Evolutionary conservation across 2,888 invertebrate species (phyloP), one percentile per base, ranked within the genome.

Genomic region (Stegophylla sp.): DNA sequence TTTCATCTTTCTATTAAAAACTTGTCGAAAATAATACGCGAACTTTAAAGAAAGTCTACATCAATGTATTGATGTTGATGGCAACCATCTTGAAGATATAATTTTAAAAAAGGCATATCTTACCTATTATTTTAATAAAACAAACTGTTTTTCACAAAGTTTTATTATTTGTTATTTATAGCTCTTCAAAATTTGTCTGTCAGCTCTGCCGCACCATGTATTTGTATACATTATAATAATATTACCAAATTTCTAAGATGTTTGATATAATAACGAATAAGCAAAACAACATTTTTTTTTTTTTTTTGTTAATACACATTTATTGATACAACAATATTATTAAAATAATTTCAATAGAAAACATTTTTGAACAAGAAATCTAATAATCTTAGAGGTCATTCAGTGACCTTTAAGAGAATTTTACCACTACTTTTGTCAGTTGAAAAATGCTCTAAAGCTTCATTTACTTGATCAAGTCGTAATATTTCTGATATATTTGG

Each of bases 381-480:
- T 3, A 26, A 1, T 26, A 28, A 17, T 73, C 28, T 74, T 63
- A 74, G 34, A n/a, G 20, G 59, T 72, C n/a, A 83, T 48, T 85
- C 84, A 74, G 86, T 84, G 64, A 88, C 84, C 82, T 87, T 85
- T 61, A 88, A 86, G 23, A 90, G 85, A 82, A 91, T 89, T 87
- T 92, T 92, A 81, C 91, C 91, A 67, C 89, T 89, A 82, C 89
- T 88, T 85, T 89, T 89, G 84, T 89, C 88, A 43, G 89, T 88
- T 81, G 88, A 86, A 71, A 91, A 87, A 84, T 88, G 89, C 84
- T 89, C 86, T 28, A 91, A 86, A 0, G 91, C 92, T 82, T 90
- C 88, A 85, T 91, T 91, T 12, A 91, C 87, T 84, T 91, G 86
- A 48, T 88, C 86, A 67, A 92, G 86, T 45, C 88, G 86, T 85